Evolutionary conservation across 2,797 vertebrate species (phyloP).

Genomic region (Ptychadena robeensis): DNA sequence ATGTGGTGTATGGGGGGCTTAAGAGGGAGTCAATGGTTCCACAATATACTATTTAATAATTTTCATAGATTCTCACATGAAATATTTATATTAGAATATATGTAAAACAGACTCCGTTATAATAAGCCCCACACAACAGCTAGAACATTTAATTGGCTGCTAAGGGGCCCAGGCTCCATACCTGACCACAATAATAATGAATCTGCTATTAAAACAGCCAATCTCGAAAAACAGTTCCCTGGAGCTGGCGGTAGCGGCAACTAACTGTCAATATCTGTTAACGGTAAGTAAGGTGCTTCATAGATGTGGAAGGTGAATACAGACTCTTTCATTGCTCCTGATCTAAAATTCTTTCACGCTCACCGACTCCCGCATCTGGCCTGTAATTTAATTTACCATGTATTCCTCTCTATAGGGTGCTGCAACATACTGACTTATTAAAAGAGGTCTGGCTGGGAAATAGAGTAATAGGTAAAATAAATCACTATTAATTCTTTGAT

Average conservation of each 20-base stretch:
- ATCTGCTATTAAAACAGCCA: not conserved
- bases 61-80: too few relatives aligned
- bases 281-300: too few relatives aligned
- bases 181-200: not conserved
- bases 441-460: not conserved
- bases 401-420: conserved; percentile 13
- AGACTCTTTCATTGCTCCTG: not conserved
- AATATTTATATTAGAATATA: not conserved
- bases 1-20: too few relatives aligned
- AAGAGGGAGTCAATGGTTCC: too few relatives aligned
- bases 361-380: not conserved
- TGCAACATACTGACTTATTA: not conserved
- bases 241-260: not conserved
- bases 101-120: not conserved
- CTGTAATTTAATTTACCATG: conserved; percentile 26
- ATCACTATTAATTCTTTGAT: conserved; percentile 14
- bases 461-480: not conserved
- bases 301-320: too few relatives aligned
- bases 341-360: conserved; percentile 18
- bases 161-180: not conserved
- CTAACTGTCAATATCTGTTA: not conserved
- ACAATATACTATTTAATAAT: too few relatives aligned
- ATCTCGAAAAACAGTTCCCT: not conserved
- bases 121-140: not conserved
- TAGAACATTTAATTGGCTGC: not conserved